Percentiles rank a stretch among this genome's conserved stretches.
Evolutionary conservation across 2,888 invertebrate species (phyloP).

Genomic region (Heliconius hortense): DNA sequence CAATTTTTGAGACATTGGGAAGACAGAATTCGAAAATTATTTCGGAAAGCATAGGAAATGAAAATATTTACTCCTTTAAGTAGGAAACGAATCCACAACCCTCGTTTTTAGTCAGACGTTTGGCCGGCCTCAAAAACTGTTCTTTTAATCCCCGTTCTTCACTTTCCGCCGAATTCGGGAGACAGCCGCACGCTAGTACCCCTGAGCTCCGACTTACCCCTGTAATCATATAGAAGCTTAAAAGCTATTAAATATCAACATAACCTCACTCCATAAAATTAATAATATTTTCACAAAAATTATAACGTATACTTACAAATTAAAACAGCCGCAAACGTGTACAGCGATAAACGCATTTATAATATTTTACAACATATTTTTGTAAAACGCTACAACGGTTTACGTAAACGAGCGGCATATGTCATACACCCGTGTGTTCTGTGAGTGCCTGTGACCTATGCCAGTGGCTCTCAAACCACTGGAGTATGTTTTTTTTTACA

Average conservation of each 20-base stretch:
- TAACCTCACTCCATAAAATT: background rate
- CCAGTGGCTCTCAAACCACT: constrained; percentile 2
- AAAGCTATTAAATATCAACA: background rate
- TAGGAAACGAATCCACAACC: too few species aligned
- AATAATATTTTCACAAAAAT: background rate
- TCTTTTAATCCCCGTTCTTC: background rate
- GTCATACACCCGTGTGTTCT: constrained; percentile 3
- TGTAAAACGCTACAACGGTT: background rate
- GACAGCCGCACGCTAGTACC: background rate
- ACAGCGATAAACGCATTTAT: constrained; percentile 12
- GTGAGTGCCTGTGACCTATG: background rate
- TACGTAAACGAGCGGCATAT: constrained; percentile 13
- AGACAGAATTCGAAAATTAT: too few species aligned
- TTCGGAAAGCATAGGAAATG: too few species aligned
- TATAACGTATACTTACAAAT: constrained; percentile 7
- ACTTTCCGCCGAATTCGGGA: background rate
- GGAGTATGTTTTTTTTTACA: background rate
- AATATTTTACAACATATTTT: constrained; percentile 15
- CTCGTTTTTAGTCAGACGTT: too few species aligned
- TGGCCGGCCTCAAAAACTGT: too few species aligned
- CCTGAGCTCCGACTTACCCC: background rate
- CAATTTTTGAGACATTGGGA: too few species aligned
- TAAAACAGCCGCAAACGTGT: constrained; percentile 9
- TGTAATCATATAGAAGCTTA: background rate
- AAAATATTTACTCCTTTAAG: too few species aligned